phyloP scores from a whole-genome alignment of 2,888 invertebrate species.

The Chromoteleia sp. region DNA sequence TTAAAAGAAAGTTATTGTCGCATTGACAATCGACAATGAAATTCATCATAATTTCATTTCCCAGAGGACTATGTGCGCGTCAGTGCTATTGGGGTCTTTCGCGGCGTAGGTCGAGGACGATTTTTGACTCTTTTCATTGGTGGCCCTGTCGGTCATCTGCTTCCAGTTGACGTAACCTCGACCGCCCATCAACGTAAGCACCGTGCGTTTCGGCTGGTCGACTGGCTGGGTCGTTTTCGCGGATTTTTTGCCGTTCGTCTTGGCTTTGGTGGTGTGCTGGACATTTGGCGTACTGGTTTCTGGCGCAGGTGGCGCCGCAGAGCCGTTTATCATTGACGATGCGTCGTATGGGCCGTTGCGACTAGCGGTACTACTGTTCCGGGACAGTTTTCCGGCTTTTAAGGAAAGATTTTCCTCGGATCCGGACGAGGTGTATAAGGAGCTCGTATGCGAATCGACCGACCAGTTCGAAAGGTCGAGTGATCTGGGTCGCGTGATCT shows the following conservation, averaged over 20 bases:
- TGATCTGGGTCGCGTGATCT: conserved; percentile 92
- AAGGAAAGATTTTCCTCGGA: conserved; percentile 93
- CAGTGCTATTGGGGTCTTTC: conserved; percentile 91
- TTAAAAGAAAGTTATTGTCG: conserved; percentile 46
- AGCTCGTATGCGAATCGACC: conserved; percentile 93
- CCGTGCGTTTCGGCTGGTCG: conserved; percentile 88
- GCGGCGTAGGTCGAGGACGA: conserved; percentile 78
- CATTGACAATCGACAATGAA: conserved; percentile 8
- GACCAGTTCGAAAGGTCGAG: conserved; percentile 95
- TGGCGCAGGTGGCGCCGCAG: conserved; percentile 63
- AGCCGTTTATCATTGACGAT: conserved; percentile 73
- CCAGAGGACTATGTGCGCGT: conserved; percentile 96
- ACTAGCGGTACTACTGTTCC: conserved; percentile 91
- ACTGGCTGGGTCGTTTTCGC: conserved; percentile 82
- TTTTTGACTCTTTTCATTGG: conserved; percentile 85
- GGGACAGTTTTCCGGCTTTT: conserved; percentile 88
- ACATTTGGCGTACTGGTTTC: conserved; percentile 73
- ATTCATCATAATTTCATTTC: conserved; percentile 91
- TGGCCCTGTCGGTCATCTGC: conserved; percentile 86
- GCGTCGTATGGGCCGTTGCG: conserved; percentile 86
- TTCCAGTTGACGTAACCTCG: conserved; percentile 95
- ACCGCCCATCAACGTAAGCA: conserved; percentile 94
- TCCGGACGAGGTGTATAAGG: conserved; percentile 93
- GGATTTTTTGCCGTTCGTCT: conserved; percentile 80
- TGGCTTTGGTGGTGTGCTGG: conserved; percentile 67